Evolutionary conservation across 2,113 vertebrate species (phyloP), one percentile per base, ranked within the genome.

Genomic region (Sterrhoptilus dennistouni): DNA sequence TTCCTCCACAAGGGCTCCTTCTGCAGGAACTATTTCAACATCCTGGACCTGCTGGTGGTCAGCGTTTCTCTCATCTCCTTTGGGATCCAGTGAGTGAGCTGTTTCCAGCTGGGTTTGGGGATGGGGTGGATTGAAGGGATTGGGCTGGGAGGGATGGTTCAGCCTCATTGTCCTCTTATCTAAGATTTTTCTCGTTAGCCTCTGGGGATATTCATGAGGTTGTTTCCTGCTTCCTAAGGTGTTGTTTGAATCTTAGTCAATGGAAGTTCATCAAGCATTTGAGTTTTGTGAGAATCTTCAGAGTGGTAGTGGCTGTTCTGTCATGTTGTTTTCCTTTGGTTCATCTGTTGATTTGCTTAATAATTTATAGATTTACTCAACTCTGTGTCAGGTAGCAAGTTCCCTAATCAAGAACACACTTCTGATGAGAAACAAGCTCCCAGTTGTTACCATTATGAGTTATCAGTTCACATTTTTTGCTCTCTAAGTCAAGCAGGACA

Each of bases 51-150:
- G 97, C 98, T 99, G 96, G 99, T 99, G 96, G 99, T 99, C 98
- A 99, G 99, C 81, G 99, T 99, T 92, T 99, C 99, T 40, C 99
- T 99, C 98, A 99, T 99, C 98, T 99, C 99, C 83, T 99, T 99
- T 88, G 99, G 99, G 92, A 99, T 99, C 97, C 99, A 99, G 99
- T 99, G 97, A 99, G 99, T 99, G 95, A 81, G 42, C 40, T 66
- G 2, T 95, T 82, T 89, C 66, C n/a, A 57, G 27, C 44, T 74
- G 63, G 0, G 6, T 59, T 76, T 44, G 5, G 0, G 56, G 33
- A 7, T 2, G 44, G 47, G 54, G 31, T 8, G 5, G 14, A 0
- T 36, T 3, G 1, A 33, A 31, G 36, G 61, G 36, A n/a, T 14
- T 4, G 6, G 38, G 38, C 29, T 92, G 90, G 86, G 76, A 53